Evolutionary conservation across 2,888 invertebrate species (phyloP), one percentile per base, ranked within the genome.

Genomic region (Calameuta filiformis): DNA sequence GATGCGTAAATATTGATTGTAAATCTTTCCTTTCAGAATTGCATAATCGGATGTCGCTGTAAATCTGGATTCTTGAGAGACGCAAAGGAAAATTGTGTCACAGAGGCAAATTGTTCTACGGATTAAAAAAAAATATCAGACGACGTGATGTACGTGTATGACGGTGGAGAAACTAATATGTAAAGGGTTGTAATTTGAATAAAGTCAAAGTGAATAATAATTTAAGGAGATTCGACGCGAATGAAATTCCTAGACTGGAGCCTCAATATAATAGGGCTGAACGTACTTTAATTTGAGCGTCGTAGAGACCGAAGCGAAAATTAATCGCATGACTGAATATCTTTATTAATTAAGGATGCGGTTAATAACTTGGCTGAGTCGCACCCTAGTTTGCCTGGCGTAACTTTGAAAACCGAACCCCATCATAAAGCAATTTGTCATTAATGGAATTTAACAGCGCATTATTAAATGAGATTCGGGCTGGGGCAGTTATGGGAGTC

Each of bases 401-500:
- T 75, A 78, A 78, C 78, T 78, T 78, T 35, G 56, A 75, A 75
- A 78, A 78, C 75, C 69, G 76, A 76, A 75, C 80, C 79, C 81
- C 79, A 77, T 81, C 83, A 75, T 83, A 84, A 84, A 82, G 81
- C 83, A 85, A 85, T 85, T 85, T 85, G 81, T 85, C 83, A 82
- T 85, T 83, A 83, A 86, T 83, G 80, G 82, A 83, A 86, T 85
- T 85, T 82, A 82, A 80, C 81, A 80, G 79, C 81, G 78, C 81
- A 76, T 83, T 82, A 83, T 81, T 82, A 81, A 81, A 81, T 80
- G 75, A 75, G 82, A 83, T 71, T 37, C n/a, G 74, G 35, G 35
- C 68, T 69, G 79, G 68, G 77, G 68, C 31, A 33, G 77, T 73
- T 40, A 76, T 30, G 31, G 69, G 75, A 77, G 34, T 33, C 69